Base-by-base conservation (phyloP, 1,140 invertebrate species). In the Dinothrombium tinctorium region DNA sequence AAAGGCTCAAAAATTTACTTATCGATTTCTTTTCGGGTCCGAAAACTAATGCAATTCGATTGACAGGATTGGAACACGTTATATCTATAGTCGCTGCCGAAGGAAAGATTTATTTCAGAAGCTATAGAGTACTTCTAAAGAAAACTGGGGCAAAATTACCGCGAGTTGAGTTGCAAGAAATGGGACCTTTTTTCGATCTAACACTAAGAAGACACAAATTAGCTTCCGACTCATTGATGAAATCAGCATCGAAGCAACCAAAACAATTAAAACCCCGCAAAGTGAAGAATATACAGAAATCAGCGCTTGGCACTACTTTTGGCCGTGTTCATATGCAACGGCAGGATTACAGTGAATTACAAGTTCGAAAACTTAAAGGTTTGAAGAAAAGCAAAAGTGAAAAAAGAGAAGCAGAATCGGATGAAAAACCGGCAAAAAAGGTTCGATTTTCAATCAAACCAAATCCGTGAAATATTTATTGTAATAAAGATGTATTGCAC, bases 341-440 rank as follows among this genome's bases (percentile, higher is more conserved):
- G 56, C 89, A 95, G 54, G 73, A 89, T 53, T 68, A 90, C 12
- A 62, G 68, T 19, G 76, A 69, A 48, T 64, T 98, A 47, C 83
- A 90, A 58, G 86, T 81, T 12, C 69, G 84, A 41, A 92, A 92
- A 59, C 77, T 94, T 69, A 92, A 92, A 60, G 87, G 79, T 33
- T 61, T 94, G 12, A 36, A 36, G 23, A 21, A 21, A 21, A 2
- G 32, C 3, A 7, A 1, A 1, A 17, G n/a, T 12, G 29, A 1
- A 28, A 28, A n/a, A n/a, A n/a, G n/a, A n/a, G n/a, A n/a, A n/a
- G n/a, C n/a, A n/a, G n/a, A n/a, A n/a, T n/a, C n/a, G n/a, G n/a
- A n/a, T n/a, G n/a, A n/a, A n/a, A n/a, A n/a, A n/a, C n/a, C n/a
- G n/a, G n/a, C n/a, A n/a, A n/a, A n/a, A n/a, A n/a, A n/a, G n/a